Evolutionary conservation across 2,888 invertebrate genomes (phyloP), one percentile per base, ranked within the genome.

Genomic region (Oithona nana): DNA sequence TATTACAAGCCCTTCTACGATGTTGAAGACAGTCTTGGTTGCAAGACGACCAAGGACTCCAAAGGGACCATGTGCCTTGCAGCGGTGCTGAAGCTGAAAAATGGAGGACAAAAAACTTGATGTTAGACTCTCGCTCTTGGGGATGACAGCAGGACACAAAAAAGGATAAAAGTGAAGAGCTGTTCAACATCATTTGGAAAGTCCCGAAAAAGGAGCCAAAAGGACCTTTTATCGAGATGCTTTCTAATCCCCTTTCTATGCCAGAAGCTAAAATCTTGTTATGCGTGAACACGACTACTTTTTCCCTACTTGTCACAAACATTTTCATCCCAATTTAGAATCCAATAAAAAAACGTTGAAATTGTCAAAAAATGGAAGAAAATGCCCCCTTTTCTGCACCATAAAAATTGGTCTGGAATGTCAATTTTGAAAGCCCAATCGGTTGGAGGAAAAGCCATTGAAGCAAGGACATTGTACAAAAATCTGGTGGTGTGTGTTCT

Each of bases 41-140:
- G 73, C 95, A 95, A 64, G 85, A 82, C 22, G 89, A 88, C 92
- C 93, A 94, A 61, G 86, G 82, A 2, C 89, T 86, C 88, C 89
- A 90, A 49, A 79, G 74, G 24, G 84, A 82, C 88, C 88, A 89
- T 39, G 82, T 79, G 6, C 88, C 87, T 76, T 83, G n/a, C n/a
- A n/a, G n/a, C n/a, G n/a, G n/a, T n/a, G n/a, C 81, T 66, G 81
- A 80, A 73, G 78, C 77, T 75, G 81, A 78, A 54, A 54, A 20
- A 26, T 20, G 3, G 24, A 11, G 3, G 54, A 54, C 24, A 39
- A 39, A 39, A 6, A 39, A 39, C 6, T 6, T 11, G 39, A 39
- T 39, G 39, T 39, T n/a, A n/a, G n/a, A n/a, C n/a, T n/a, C n/a
- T n/a, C 6, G 39, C 39, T 39, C 39, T 39, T 39, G 39, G 39